phyloP scores from a whole-genome alignment of 2,888 invertebrate species.

The Scotopteryx bipunctaria region DNA sequence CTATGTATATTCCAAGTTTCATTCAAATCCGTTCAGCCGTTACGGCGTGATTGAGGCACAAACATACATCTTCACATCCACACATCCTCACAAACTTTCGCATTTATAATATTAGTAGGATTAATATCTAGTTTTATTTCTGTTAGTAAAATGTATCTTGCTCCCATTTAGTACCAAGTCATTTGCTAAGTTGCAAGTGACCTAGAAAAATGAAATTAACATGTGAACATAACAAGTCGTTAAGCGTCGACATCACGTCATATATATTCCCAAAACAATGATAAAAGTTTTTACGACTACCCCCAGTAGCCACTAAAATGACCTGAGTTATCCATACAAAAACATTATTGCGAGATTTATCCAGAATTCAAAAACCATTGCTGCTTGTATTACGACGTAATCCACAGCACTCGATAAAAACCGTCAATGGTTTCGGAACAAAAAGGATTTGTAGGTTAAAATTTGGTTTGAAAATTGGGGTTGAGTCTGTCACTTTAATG shows the following conservation, averaged over 20 bases:
- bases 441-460: not conserved
- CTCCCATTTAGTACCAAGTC: too few relatives aligned
- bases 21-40: too few relatives aligned
- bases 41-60: too few relatives aligned
- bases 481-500: slow-evolving; percentile 4
- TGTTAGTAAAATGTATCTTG: too few relatives aligned
- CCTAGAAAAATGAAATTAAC: slow-evolving; percentile 27
- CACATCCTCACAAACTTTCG: too few relatives aligned
- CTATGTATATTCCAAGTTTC: too few relatives aligned
- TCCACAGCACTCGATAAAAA: not conserved
- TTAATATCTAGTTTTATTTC: not conserved
- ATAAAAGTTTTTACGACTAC: slow-evolving; percentile 36
- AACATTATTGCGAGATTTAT: slow-evolving; percentile 3
- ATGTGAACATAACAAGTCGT: slow-evolving; percentile 30
- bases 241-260: slow-evolving; percentile 33
- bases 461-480: not conserved
- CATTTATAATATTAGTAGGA: not conserved
- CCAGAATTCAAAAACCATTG: not conserved
- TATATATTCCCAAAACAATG: slow-evolving; percentile 36
- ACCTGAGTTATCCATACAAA: slow-evolving; percentile 25
- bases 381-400: not conserved
- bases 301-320: slow-evolving; percentile 22
- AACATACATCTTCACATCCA: too few relatives aligned
- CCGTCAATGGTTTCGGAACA: not conserved
- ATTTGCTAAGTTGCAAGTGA: slow-evolving; percentile 16